Evolutionary conservation across 2,113 vertebrate genomes (phyloP).

Genomic region (Lathamus discolor): DNA sequence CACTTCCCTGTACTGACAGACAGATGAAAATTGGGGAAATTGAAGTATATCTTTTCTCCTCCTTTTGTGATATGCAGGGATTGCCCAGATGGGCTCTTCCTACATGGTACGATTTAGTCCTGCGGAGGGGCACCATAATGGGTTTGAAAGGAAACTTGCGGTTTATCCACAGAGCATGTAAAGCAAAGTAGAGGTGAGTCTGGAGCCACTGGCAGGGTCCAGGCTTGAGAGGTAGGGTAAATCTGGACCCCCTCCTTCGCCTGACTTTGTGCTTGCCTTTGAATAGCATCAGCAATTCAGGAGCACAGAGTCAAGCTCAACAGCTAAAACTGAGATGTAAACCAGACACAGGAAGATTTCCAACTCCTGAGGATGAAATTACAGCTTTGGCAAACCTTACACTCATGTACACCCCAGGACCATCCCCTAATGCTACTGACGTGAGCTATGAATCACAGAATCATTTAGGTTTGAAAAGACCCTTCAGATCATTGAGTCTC

Average conservation of each 20-base stretch:
- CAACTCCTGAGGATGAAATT: neutral
- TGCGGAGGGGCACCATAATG: neutral
- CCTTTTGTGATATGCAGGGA: neutral
- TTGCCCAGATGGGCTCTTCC: neutral
- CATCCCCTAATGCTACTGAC: fast-evolving
- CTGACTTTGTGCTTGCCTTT: neutral
- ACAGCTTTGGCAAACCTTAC: neutral
- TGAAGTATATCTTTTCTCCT: neutral
- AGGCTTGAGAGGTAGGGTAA: neutral
- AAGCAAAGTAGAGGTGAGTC: neutral
- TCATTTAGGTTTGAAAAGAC: neutral
- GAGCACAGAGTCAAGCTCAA: neutral
- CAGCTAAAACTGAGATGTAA: neutral
- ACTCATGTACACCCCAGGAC: neutral
- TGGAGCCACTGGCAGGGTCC: neutral
- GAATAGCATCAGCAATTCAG: neutral
- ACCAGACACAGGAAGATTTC: neutral
- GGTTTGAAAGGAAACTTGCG: neutral
- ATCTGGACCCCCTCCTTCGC: neutral
- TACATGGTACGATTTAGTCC: neutral
- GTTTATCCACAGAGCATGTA: neutral
- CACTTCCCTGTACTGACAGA: neutral
- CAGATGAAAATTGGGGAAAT: neutral
- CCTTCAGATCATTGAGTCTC: fast-evolving
- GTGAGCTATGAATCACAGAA: fast-evolving